These are phyloP conservation scores for Ifrita kowaldi DNA, from an alignment of 2,113 vertebrate species.

Conservation along the genomic window DNA sequence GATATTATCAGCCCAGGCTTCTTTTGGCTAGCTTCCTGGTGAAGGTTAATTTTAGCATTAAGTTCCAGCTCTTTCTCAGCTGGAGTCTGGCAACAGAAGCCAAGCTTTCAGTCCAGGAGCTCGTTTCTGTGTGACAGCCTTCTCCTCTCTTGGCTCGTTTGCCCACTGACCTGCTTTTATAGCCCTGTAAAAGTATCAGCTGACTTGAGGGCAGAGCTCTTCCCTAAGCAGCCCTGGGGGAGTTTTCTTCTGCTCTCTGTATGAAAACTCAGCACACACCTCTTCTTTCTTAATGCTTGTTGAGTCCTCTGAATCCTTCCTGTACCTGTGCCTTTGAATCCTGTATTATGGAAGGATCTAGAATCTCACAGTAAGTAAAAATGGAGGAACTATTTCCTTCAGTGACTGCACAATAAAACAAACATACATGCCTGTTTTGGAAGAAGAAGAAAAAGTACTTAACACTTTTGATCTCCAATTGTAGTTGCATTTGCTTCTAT, in stretches of 20 bases:
- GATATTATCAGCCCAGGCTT: slow-evolving; percentile 58
- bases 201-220: slow-evolving; percentile 19
- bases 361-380: not conserved
- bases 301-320: slow-evolving; percentile 18
- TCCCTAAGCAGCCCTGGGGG: not conserved
- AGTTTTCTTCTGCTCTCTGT: not conserved
- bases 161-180: slow-evolving; percentile 44
- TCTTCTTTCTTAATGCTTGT: not conserved
- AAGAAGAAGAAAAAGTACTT: not conserved
- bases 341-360: not conserved
- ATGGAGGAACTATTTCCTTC: not conserved
- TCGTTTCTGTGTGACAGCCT: slow-evolving; percentile 34
- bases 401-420: not conserved
- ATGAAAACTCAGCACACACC: not conserved
- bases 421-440: not conserved
- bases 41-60: slow-evolving; percentile 66
- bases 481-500: not conserved
- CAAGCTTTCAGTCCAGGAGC: slow-evolving; percentile 40
- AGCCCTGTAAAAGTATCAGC: slow-evolving; percentile 39
- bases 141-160: slow-evolving; percentile 24
- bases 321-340: not conserved
- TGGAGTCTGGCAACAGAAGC: slow-evolving; percentile 59
- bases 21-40: slow-evolving; percentile 56
- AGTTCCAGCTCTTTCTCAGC: slow-evolving; percentile 58
- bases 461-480: not conserved